Conservation (phyloP, 2,888 invertebrate genomes). For the Catocala fraxini region DNA sequence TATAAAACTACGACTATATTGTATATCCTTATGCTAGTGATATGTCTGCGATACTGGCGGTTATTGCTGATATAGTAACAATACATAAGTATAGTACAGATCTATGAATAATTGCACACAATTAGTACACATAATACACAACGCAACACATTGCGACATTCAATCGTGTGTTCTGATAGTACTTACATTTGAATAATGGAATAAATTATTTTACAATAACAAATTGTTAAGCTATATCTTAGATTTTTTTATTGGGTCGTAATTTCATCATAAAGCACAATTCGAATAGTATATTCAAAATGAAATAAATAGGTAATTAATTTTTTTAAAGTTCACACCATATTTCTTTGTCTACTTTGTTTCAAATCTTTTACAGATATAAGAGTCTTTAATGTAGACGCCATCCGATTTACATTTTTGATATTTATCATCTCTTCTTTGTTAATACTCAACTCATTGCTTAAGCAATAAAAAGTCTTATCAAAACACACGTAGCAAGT, state of each 20-base stretch:
- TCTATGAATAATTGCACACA: constrained; percentile 54
- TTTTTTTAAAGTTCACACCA: too few species aligned
- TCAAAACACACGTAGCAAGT: constrained; percentile 65
- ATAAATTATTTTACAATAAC: neutral
- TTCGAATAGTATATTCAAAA: too few species aligned
- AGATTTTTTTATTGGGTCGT: too few species aligned
- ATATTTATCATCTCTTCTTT: neutral
- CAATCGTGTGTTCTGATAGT: constrained; percentile 53
- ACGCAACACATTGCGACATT: constrained; percentile 51
- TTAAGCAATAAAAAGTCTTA: constrained; percentile 6
- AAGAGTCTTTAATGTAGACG: too few species aligned
- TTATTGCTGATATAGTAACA: constrained; percentile 71
- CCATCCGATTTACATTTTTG: too few species aligned
- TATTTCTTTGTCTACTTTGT: too few species aligned
- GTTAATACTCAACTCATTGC: neutral
- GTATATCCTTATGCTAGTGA: constrained; percentile 79
- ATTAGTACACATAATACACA: constrained; percentile 51
- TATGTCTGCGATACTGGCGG: constrained; percentile 84
- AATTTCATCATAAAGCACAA: too few species aligned
- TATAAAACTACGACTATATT: constrained; percentile 63
- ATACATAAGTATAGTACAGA: constrained; percentile 53
- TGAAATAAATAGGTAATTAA: too few species aligned
- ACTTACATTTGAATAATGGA: constrained; percentile 8
- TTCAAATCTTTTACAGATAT: too few species aligned
- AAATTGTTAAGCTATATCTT: too few species aligned